Evolutionary conservation across 2,888 invertebrate species (phyloP).

Genomic region (Ditula angustiorana): DNA sequence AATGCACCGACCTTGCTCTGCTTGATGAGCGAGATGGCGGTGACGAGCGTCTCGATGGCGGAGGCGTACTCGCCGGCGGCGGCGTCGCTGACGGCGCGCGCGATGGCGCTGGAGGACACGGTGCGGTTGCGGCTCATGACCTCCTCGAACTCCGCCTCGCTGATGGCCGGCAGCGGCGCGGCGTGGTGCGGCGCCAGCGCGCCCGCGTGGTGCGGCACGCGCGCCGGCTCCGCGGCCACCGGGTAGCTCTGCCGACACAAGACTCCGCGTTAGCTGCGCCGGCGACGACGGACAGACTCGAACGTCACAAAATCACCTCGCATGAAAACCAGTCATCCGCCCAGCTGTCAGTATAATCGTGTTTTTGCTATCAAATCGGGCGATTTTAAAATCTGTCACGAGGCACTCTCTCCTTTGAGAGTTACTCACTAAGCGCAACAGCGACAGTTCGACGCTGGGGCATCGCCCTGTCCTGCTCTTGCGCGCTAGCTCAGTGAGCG

Average conservation of each 20-base stretch:
- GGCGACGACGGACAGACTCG: no score
- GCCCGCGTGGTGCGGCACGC: constrained; percentile 51
- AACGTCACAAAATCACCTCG: no score
- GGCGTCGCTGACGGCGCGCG: constrained; percentile 98
- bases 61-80: constrained; percentile 99
- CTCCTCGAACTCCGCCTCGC: constrained; percentile 99
- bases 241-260: constrained; percentile 56
- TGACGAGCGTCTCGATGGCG: constrained; percentile 99
- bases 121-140: constrained; percentile 98
- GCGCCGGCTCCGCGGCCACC: constrained; percentile 52
- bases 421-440: no score
- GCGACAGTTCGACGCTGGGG: no score
- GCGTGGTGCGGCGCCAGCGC: constrained; percentile 51
- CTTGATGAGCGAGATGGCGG: constrained; percentile 99
- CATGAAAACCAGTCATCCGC: no score
- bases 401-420: no score
- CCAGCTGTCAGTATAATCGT: no score
- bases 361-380: no score
- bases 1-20: constrained; percentile 92
- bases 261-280: no score
- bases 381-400: no score
- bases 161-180: constrained; percentile 77
- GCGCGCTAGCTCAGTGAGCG: no score
- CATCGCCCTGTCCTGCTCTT: no score
- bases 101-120: constrained; percentile 98